Evolutionary conservation across 2,113 vertebrate species (phyloP), one percentile per base, ranked within the genome.

Genomic region (Malurus elegans): DNA sequence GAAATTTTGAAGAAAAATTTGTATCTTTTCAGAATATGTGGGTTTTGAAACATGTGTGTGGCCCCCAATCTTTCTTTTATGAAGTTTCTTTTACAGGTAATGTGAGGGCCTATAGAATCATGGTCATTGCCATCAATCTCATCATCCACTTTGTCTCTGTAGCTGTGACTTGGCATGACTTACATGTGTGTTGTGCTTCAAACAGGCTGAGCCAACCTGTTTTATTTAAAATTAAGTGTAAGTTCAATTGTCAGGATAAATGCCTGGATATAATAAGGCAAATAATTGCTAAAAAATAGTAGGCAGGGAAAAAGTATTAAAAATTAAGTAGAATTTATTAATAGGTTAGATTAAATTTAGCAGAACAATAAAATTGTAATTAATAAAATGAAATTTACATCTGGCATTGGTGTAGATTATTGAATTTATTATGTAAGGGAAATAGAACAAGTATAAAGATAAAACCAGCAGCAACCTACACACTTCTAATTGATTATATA

Each of bases 31-130:
- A 44, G 14, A 38, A 20, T 60, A 31, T 42, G 9, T 51, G 5
- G 0, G 2, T 64, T 92, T 89, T 89, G 12, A 82, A 93, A 65
- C 5, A 65, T 20, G 3, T 3, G 0, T 12, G 9, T 51, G 5
- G 4, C 4, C 4, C 18, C 24, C 8, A 15, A 0, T 50, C 24
- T 71, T 79, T 66, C 16, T 79, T 62, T 45, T 61, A 16, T 19
- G 18, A 18, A 2, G 1, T 66, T 70, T 81, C 10, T 82, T 26
- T 50, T 64, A 23, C 4, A 3, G 16, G 54, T 92, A 66, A n/a
- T 53, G 12, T n/a, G 28, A 65, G 31, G 5, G 18, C 14, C 36
- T 85, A 2, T 40, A 62, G 31, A 45, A 45, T 78, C 16, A 13
- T 38, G 44, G 18, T 29, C 20, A 15, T 17, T 88, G 51, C 25